phyloP scores from a whole-genome alignment of 2,797 vertebrate genomes.

The Tauraco hartlaubi region DNA sequence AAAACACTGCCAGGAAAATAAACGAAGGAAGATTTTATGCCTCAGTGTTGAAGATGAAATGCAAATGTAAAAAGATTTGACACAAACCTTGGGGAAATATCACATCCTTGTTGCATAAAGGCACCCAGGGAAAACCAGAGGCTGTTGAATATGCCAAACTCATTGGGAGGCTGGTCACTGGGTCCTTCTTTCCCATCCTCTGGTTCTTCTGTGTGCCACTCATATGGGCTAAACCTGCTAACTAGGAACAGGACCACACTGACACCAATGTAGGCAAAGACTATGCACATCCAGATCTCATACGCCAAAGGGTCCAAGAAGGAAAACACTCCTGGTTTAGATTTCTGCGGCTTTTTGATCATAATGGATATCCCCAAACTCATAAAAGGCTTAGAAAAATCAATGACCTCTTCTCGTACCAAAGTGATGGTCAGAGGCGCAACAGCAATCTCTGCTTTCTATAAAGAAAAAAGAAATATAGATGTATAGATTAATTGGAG shows the following conservation, averaged over 20 bases:
- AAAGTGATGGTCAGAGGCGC: constrained; percentile 98
- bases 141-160: constrained; percentile 99
- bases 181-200: constrained; percentile 95
- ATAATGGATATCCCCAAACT: constrained; percentile 99
- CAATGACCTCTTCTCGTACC: constrained; percentile 98
- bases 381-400: constrained; percentile 99
- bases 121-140: constrained; percentile 99
- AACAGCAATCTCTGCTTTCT: constrained; percentile 99
- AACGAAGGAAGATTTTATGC: neutral
- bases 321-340: constrained; percentile 98
- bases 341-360: constrained; percentile 99
- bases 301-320: constrained; percentile 98
- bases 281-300: constrained; percentile 99
- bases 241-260: constrained; percentile 99
- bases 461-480: constrained; percentile 79
- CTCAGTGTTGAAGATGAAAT: constrained; percentile 47
- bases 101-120: constrained; percentile 99
- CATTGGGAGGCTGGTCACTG: constrained; percentile 97
- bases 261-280: constrained; percentile 99
- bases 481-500: constrained; percentile 54
- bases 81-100: constrained; percentile 97
- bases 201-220: constrained; percentile 98
- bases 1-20: constrained; percentile 41
- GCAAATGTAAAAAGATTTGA: constrained; percentile 50
- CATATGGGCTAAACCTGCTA: constrained; percentile 97